A percentile compares a stretch with the other conserved stretches of the same genome.
Evolutionary conservation across 2,797 vertebrate species (phyloP).

Genomic region (Tragelaphus oryx): DNA sequence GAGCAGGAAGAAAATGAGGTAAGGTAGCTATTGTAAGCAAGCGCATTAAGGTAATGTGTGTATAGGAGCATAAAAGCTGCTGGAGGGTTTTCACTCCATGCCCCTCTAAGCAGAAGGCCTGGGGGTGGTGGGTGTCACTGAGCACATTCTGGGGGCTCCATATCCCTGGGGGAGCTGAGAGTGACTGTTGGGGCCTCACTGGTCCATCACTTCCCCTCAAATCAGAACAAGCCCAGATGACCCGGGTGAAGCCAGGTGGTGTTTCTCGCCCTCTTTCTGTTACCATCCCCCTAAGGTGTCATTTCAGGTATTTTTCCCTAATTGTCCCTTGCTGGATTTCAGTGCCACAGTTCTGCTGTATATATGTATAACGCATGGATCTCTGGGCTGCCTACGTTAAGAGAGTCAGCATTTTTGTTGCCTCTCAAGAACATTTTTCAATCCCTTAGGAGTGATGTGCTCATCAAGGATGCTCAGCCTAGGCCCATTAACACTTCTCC

Average conservation of each 20-base stretch:
- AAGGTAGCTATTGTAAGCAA: conserved; percentile 16
- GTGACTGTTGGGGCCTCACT: not conserved
- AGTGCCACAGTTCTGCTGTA: not conserved
- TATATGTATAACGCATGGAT: not conserved
- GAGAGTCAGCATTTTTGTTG: not conserved
- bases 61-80: not conserved
- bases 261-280: not conserved
- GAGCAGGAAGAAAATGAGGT: not conserved
- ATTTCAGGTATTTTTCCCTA: not conserved
- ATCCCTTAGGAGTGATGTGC: not conserved
- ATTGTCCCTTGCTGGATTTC: not conserved
- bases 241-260: not conserved
- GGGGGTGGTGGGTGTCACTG: rapidly evolving
- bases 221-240: not conserved
- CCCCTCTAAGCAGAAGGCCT: not conserved
- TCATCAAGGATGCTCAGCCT: not conserved
- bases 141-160: not conserved
- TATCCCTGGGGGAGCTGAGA: not conserved
- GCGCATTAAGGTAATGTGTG: not conserved
- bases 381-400: not conserved
- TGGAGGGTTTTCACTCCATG: not conserved
- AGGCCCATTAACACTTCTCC: not conserved
- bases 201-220: not conserved
- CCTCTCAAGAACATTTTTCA: not conserved
- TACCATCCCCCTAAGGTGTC: not conserved